Percentiles rank a stretch among this genome's conserved stretches.
Evolutionary conservation across 2,797 vertebrate genomes (phyloP).

Genomic region (Dallia pectoralis): DNA sequence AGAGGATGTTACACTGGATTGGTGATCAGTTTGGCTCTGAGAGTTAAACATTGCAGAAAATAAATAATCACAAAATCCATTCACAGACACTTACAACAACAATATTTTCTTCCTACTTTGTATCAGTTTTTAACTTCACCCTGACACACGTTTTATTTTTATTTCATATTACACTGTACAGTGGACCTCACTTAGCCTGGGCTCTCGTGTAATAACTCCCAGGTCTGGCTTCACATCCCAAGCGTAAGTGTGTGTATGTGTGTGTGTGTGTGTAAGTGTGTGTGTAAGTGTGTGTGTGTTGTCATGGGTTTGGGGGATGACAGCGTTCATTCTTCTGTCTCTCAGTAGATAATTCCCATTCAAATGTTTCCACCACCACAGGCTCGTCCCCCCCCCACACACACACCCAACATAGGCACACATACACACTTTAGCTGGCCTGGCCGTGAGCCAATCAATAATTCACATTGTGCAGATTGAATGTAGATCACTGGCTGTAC

Average conservation of each 20-base stretch:
- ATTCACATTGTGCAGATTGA: slow-evolving; percentile 70
- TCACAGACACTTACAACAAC: no score
- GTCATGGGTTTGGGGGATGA: no score
- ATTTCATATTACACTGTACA: no score
- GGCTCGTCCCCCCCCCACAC: slow-evolving; percentile 7
- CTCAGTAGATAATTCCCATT: not conserved
- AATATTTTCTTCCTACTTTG: no score
- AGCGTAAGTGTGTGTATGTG: not conserved
- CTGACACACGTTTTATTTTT: no score
- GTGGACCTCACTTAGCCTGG: no score
- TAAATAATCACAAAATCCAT: no score
- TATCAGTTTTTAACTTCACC: no score
- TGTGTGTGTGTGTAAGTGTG: no score
- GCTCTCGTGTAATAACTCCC: not conserved
- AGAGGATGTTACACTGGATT: no score
- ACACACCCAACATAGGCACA: not conserved
- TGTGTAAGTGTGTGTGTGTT: not conserved
- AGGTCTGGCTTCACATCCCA: not conserved
- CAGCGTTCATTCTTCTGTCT: not conserved
- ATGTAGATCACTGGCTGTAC: slow-evolving; percentile 70
- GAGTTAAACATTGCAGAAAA: no score
- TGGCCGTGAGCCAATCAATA: slow-evolving; percentile 71
- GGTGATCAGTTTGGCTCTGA: no score
- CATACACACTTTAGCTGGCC: slow-evolving; percentile 15
- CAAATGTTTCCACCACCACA: not conserved